Evolutionary conservation across 2,888 invertebrate genomes (phyloP).

Genomic region (Aporophyla lueneburgensis): DNA sequence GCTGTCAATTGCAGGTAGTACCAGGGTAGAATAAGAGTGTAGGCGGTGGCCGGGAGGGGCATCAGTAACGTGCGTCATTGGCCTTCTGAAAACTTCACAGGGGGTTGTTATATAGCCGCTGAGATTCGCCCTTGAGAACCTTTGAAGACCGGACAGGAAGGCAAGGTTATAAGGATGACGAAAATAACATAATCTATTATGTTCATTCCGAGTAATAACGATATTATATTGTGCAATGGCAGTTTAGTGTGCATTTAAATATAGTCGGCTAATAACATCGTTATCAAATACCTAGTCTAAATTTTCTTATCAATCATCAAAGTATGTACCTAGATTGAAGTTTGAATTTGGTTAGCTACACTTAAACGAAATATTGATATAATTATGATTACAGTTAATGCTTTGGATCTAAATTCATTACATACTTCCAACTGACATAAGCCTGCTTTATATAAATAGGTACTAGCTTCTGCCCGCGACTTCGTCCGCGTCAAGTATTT

Average conservation of each 20-base stretch:
- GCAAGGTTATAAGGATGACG: constrained; percentile 25
- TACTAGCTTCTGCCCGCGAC: no score
- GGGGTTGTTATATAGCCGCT: constrained; percentile 53
- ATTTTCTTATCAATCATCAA: constrained; percentile 13
- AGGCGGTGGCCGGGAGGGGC: constrained; percentile 62
- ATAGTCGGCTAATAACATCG: not conserved
- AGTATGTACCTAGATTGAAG: not conserved
- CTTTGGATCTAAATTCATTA: not conserved
- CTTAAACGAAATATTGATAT: not conserved
- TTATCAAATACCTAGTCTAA: not conserved
- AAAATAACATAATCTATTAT: constrained; percentile 30
- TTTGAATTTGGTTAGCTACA: not conserved
- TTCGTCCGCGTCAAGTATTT: no score
- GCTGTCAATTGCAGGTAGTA: constrained; percentile 77
- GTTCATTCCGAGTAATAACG: constrained; percentile 6
- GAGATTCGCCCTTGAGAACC: constrained; percentile 43
- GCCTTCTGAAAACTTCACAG: constrained; percentile 61
- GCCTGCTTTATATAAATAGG: not conserved
- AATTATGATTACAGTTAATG: not conserved
- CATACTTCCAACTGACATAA: not conserved
- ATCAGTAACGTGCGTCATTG: constrained; percentile 72
- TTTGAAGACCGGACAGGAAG: constrained; percentile 33
- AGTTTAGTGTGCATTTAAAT: not conserved
- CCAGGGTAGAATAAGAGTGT: constrained; percentile 73
- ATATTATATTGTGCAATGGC: constrained; percentile 11